Evolutionary conservation across 2,797 vertebrate genomes (phyloP).

Genomic region (Stomatorhinus walkeri): DNA sequence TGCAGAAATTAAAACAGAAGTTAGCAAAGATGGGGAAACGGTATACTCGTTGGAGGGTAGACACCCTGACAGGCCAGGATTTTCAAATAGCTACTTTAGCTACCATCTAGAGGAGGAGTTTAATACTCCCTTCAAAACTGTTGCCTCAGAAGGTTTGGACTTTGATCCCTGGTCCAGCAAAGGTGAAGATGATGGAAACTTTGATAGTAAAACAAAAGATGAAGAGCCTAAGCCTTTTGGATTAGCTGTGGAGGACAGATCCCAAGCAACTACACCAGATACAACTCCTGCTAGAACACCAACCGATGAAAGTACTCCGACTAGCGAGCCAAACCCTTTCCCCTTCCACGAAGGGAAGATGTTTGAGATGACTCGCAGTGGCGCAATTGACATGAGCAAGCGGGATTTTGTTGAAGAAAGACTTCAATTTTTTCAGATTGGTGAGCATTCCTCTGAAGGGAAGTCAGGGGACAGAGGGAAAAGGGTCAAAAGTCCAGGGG

Average conservation of each 20-base stretch:
- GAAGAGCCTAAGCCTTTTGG: slow-evolving; percentile 93
- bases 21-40: slow-evolving; percentile 61
- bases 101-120: slow-evolving; percentile 98
- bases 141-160: slow-evolving; percentile 95
- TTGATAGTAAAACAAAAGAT: slow-evolving; percentile 78
- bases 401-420: slow-evolving; percentile 99
- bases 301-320: slow-evolving; percentile 98
- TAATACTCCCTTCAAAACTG: slow-evolving; percentile 95
- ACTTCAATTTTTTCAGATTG: slow-evolving; percentile 99
- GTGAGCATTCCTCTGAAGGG: slow-evolving; percentile 97
- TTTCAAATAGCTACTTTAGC: slow-evolving; percentile 94
- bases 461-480: slow-evolving; percentile 88
- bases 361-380: slow-evolving; percentile 99
- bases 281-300: slow-evolving; percentile 97
- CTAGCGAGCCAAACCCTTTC: slow-evolving; percentile 99
- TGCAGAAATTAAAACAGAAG: slow-evolving; percentile 59
- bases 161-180: slow-evolving; percentile 97
- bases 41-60: slow-evolving; percentile 77
- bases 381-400: slow-evolving; percentile 99
- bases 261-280: slow-evolving; percentile 93
- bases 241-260: slow-evolving; percentile 92
- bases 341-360: slow-evolving; percentile 99
- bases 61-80: slow-evolving; percentile 80
- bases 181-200: slow-evolving; percentile 84
- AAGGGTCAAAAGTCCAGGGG: slow-evolving; percentile 77